Evolutionary conservation across 2,888 invertebrate genomes (phyloP).

Genomic region (Conchocele bisecta): DNA sequence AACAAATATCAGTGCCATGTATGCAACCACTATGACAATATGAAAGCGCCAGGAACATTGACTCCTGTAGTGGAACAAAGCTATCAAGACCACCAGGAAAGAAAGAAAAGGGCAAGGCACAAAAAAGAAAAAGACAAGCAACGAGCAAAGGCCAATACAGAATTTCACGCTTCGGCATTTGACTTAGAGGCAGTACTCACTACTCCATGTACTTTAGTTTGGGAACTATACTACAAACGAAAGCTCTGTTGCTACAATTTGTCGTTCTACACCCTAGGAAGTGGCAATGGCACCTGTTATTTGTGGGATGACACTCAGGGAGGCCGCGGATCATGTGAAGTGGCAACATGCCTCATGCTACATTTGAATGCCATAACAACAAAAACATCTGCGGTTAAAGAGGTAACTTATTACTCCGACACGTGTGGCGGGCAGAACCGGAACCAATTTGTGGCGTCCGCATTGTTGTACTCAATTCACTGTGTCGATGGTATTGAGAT

Average conservation of each 20-base stretch:
- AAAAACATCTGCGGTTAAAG: conserved; percentile 1
- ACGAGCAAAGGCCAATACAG: neutral
- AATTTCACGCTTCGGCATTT: conserved; percentile 24
- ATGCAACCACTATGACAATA: conserved; percentile 13
- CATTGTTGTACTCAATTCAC: conserved; percentile 6
- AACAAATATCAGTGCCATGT: conserved; percentile 28
- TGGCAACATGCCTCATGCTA: conserved; percentile 12
- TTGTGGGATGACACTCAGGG: conserved; percentile 34
- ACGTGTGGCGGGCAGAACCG: conserved; percentile 47
- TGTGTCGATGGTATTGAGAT: conserved; percentile 34
- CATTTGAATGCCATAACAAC: conserved; percentile 14
- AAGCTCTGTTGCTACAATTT: conserved; percentile 33
- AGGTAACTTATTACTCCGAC: conserved; percentile 31
- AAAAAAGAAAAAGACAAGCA: conserved; percentile 30
- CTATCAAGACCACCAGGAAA: conserved; percentile 16
- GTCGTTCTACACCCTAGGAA: conserved; percentile 18
- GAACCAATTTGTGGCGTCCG: conserved; percentile 40
- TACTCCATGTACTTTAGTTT: conserved; percentile 28
- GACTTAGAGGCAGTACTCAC: conserved; percentile 32
- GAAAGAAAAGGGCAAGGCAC: conserved; percentile 1
- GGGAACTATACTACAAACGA: conserved; percentile 46
- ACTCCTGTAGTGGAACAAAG: conserved; percentile 4
- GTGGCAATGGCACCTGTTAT: conserved; percentile 26
- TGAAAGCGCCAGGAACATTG: conserved; percentile 3
- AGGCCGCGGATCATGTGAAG: conserved; percentile 28